phyloP scores from a whole-genome alignment of 2,113 vertebrate genomes.

The Colistium nudipinnis region DNA sequence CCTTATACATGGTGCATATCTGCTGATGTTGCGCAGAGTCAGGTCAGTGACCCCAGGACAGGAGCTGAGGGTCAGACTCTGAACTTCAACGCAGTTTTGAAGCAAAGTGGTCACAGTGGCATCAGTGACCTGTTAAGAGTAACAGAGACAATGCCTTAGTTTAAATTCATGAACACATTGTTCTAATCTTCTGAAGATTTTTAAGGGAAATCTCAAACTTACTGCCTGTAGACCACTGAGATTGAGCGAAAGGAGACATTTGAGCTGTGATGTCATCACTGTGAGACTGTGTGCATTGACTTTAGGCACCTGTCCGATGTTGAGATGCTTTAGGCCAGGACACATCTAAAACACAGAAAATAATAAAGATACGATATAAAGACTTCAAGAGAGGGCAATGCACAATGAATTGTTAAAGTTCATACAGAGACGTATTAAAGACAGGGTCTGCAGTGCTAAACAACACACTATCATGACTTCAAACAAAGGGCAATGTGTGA shows the following conservation, averaged over 20 bases:
- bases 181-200: no score
- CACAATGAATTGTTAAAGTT: no score
- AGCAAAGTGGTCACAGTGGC: constrained; percentile 58
- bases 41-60: constrained; percentile 71
- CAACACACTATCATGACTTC: background rate
- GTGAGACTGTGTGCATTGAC: constrained; percentile 54
- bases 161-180: background rate
- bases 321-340: constrained; percentile 59
- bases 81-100: constrained; percentile 59
- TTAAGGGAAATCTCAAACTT: constrained; percentile 31
- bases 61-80: constrained; percentile 69
- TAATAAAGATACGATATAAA: background rate
- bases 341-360: constrained; percentile 33
- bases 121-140: constrained; percentile 58
- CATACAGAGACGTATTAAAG: background rate
- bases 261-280: constrained; percentile 57
- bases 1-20: constrained; percentile 52
- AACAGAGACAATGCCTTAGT: background rate
- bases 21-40: constrained; percentile 72
- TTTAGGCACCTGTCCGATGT: constrained; percentile 71
- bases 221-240: constrained; percentile 70
- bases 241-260: constrained; percentile 60
- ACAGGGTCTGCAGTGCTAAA: background rate
- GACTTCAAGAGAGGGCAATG: background rate
- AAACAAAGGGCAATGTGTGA: background rate